These are phyloP conservation scores for Rhynchopsitta pachyrhyncha DNA, from an alignment of 2,113 vertebrate genomes.

Conservation along the genomic window DNA sequence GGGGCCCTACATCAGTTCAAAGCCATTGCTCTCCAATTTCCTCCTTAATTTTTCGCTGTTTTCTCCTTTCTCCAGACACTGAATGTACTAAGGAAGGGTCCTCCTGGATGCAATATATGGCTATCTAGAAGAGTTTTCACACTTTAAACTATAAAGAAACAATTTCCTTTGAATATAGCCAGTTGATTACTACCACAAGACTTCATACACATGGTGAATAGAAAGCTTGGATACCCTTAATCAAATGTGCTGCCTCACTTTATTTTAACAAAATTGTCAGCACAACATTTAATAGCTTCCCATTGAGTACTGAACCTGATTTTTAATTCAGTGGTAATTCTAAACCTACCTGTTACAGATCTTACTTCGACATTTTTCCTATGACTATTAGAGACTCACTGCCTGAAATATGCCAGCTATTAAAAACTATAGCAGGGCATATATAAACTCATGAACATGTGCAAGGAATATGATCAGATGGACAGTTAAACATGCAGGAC, in stretches of 20 bases:
- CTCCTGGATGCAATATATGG: neutral
- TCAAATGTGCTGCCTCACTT: neutral
- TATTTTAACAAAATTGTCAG: neutral
- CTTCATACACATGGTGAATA: neutral
- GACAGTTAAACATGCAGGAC: neutral
- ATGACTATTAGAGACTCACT: fast-evolving
- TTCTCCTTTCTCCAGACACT: neutral
- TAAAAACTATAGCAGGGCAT: neutral
- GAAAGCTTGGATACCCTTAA: neutral
- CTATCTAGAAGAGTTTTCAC: neutral
- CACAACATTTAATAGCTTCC: neutral
- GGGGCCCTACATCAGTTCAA: neutral
- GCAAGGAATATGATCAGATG: neutral
- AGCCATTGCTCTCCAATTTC: slow-evolving; percentile 23
- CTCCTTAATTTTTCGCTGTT: neutral
- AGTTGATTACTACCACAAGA: neutral
- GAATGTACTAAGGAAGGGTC: neutral
- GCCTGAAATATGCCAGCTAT: neutral
- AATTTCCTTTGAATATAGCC: neutral
- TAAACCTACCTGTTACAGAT: neutral
- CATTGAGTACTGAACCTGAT: neutral
- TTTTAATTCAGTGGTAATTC: neutral
- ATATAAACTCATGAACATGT: neutral
- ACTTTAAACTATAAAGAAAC: slow-evolving; percentile 15
- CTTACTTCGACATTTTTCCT: neutral